Conservation (phyloP, 1,140 invertebrate species). For the Diploscapter pachys region DNA sequence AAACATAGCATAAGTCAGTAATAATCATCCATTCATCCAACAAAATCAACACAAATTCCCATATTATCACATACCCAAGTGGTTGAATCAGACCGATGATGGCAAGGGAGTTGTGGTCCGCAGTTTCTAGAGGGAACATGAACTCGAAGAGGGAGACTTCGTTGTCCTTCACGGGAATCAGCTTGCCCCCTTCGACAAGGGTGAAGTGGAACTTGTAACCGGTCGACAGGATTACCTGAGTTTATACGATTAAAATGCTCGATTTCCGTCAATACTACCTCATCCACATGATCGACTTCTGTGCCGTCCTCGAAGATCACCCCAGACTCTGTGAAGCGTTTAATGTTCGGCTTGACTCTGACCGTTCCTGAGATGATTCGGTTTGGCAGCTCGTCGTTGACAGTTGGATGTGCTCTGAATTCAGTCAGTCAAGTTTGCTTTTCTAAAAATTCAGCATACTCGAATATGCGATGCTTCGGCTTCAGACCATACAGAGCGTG, state of each 20-base stretch:
- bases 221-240: constrained; percentile 44
- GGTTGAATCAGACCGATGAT: constrained; percentile 61
- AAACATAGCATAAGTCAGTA: no score
- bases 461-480: constrained; percentile 59
- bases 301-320: constrained; percentile 60
- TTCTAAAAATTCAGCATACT: constrained; percentile 39
- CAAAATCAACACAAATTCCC: background rate
- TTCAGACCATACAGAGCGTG: constrained; percentile 61
- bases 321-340: constrained; percentile 56
- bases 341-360: constrained; percentile 58
- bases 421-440: background rate
- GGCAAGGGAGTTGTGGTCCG: constrained; percentile 43
- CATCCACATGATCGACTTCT: constrained; percentile 38
- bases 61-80: constrained; percentile 52
- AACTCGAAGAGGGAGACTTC: constrained; percentile 61
- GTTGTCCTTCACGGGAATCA: constrained; percentile 43
- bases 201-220: constrained; percentile 59
- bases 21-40: background rate
- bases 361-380: constrained; percentile 61
- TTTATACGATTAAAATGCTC: no score
- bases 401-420: constrained; percentile 60
- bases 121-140: constrained; percentile 60
- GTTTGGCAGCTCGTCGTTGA: constrained; percentile 63
- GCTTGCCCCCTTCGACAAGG: constrained; percentile 37
- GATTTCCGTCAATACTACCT: background rate